Evolutionary conservation across 2,888 invertebrate species (phyloP).

Genomic region (Phragmatobia fuliginosa): DNA sequence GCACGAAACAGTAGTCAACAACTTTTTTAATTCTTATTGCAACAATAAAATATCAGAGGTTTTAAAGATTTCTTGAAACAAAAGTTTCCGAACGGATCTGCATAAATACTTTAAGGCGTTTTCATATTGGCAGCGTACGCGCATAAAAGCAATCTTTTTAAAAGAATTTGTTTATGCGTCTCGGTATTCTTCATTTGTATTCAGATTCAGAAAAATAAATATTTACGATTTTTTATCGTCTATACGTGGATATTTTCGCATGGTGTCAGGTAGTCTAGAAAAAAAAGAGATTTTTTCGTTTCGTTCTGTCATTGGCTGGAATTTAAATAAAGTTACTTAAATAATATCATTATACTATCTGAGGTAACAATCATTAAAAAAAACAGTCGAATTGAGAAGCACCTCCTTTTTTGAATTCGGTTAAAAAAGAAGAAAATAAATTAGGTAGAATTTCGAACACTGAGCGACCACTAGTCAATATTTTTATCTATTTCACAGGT

Average conservation of each 20-base stretch:
- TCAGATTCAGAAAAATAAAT: conserved; percentile 38
- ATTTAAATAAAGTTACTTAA: too few species aligned
- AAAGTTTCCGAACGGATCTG: conserved; percentile 34
- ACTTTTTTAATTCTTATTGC: conserved; percentile 50
- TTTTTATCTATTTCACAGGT: not conserved
- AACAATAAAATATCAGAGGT: conserved; percentile 56
- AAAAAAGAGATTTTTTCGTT: not conserved
- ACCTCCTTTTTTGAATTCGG: too few species aligned
- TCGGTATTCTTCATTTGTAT: conserved; percentile 56
- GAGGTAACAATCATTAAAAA: too few species aligned
- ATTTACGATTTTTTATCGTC: conserved; percentile 12
- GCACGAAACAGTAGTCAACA: conserved; percentile 63
- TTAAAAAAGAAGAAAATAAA: too few species aligned
- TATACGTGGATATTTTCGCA: not conserved
- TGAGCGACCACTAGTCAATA: not conserved
- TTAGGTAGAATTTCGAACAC: too few species aligned
- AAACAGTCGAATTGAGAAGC: too few species aligned
- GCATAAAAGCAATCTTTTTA: conserved; percentile 31
- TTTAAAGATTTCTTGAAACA: conserved; percentile 58
- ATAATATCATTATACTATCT: too few species aligned
- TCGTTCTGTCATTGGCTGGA: not conserved
- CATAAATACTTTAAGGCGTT: conserved; percentile 38
- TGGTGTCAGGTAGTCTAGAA: conserved; percentile 5
- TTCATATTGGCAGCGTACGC: conserved; percentile 25
- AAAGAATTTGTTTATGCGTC: conserved; percentile 56